Base-by-base conservation (phyloP, 2,797 vertebrate genomes). In the Miopithecus talapoin region DNA sequence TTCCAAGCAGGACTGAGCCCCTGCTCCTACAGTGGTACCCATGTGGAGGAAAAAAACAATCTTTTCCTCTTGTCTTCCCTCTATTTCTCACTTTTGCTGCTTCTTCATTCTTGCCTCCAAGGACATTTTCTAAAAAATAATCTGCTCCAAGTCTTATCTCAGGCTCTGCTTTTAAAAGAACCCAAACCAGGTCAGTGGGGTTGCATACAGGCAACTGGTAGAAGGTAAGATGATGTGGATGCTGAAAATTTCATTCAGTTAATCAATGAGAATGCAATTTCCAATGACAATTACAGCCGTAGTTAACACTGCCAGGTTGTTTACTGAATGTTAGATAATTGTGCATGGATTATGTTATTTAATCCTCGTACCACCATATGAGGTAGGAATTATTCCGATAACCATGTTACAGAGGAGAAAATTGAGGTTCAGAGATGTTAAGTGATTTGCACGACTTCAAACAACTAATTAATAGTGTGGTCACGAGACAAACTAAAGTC, bases 251-350 rank as follows among this genome's bases (percentile, higher is more conserved):
- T 89, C 70, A 39, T 85, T 85, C 64, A 53, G 70, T 30, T 95
- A 85, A 95, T 95, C 87, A 95, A 83, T 36, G 33, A 43, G 89
- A 92, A 53, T 74, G 76, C 41, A 79, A 75, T 94, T 85, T 88
- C 78, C 43, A 41, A 30, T 33, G 85, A 81, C 17, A n/a, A 50
- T 70, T 76, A 93, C 5, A 53, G 41, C 22, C 4, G 2, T 7
- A 89, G 64, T 53, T 39, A 28, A 48, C 36, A 30, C 7, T 33
- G 64, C 90, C 86, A 92, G 74, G 39, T 41, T 90, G 87, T 95
- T 96, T 85, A 75, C 76, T 39, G 50, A 95, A 55, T 59, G 79
- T 55, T 74, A 72, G 61, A 78, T 81, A 41, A 68, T 48, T 59
- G 11, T 85, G 16, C 64, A 24, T 26, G 81, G 39, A 64, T 94